Conservation (phyloP, 2,797 vertebrate species). For the Myotis pilosus region DNA sequence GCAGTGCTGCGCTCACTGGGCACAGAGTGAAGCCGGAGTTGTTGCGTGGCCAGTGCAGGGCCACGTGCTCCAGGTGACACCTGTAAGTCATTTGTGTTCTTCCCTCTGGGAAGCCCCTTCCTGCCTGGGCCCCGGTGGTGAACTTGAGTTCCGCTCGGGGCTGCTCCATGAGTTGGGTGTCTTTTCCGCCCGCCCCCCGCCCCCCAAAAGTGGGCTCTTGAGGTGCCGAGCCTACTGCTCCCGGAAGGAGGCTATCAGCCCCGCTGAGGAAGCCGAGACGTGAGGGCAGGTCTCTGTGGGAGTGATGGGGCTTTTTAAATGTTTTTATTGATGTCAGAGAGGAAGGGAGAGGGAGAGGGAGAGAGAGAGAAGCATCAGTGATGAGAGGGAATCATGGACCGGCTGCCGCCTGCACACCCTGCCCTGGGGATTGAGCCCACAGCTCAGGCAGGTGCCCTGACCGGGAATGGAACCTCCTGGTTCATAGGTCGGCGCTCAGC, state of each 20-base stretch:
- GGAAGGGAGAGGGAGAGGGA: no score
- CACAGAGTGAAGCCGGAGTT: rapidly evolving
- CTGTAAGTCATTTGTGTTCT: not conserved
- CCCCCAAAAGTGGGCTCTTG: not conserved
- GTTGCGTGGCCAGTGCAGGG: no score
- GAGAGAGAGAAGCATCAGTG: no score
- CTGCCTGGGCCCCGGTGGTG: not conserved
- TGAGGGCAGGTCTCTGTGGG: not conserved
- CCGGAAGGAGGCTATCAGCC: not conserved
- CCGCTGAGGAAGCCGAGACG: not conserved
- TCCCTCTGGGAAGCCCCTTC: not conserved
- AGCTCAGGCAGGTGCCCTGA: no score
- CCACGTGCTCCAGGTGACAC: not conserved
- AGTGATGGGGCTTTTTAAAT: not conserved
- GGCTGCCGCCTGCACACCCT: no score
- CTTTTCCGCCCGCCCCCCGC: not conserved
- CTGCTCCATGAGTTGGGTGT: not conserved
- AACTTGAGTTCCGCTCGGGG: not conserved
- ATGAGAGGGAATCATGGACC: no score
- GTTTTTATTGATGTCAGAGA: no score
- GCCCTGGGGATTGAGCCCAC: no score
- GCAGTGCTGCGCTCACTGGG: rapidly evolving
- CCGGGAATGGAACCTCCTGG: no score
- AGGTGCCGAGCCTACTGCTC: not conserved
- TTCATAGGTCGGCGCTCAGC: no score